These are phyloP conservation scores for Valencia hispanica DNA, from an alignment of 2,797 vertebrate genomes.

Conservation along the genomic window DNA sequence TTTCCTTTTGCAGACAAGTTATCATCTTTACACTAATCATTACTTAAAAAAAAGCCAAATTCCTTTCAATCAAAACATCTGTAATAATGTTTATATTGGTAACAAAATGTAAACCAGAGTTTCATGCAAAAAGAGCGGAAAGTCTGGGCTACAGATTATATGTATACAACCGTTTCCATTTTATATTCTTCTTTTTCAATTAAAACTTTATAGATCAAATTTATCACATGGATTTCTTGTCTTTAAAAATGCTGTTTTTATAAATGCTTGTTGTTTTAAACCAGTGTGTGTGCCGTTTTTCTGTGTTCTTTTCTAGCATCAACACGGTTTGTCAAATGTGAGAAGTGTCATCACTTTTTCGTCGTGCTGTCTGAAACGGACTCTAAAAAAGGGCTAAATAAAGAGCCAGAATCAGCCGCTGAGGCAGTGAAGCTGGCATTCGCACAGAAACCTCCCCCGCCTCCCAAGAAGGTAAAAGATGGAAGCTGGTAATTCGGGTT, in stretches of 20 bases:
- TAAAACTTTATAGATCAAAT: not conserved
- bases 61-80: not conserved
- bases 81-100: not conserved
- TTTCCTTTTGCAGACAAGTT: not conserved
- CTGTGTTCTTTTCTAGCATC: slow-evolving; percentile 83
- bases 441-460: slow-evolving; percentile 95
- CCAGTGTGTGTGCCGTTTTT: not conserved
- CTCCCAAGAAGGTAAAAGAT: slow-evolving; percentile 91
- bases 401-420: slow-evolving; percentile 94
- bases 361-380: slow-evolving; percentile 97
- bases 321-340: slow-evolving; percentile 98
- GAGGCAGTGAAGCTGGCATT: slow-evolving; percentile 96
- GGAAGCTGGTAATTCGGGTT: not conserved
- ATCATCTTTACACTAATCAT: no score
- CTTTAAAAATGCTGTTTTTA: not conserved
- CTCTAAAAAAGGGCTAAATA: slow-evolving; percentile 95
- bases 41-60: no score
- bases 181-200: not conserved
- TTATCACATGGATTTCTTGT: not conserved
- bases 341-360: slow-evolving; percentile 99
- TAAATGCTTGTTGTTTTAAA: not conserved
- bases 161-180: not conserved
- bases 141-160: not conserved
- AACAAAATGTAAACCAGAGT: not conserved
- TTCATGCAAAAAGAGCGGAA: not conserved